Base-by-base conservation (phyloP, 2,797 vertebrate genomes). In the Adelosebastes latens region DNA sequence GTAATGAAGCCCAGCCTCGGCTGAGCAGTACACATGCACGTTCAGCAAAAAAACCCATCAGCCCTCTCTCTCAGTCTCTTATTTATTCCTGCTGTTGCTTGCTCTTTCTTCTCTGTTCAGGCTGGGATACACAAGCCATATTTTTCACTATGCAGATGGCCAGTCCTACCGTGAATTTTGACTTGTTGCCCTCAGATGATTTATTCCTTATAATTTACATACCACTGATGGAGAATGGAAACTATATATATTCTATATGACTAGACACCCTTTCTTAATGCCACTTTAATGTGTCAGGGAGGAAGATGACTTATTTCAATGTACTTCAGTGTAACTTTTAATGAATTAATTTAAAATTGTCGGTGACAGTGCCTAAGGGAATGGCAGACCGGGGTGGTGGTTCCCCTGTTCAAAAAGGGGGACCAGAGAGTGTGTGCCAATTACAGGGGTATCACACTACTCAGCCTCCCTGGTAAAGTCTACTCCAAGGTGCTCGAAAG, bases 1-100 rank as follows among this genome's bases (percentile, higher is more conserved):
- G 88, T 79, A 87, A 92, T 88, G 82, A 93, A 89, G 66, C 72
- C 88, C 81, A 89, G 89, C 88, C 82, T 90, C 93, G 83, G 55
- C 74, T 90, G 86, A 20, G 71, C 75, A 73, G 83, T 16, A 61
- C 46, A 61, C 46, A 77, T 83, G 77, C 81, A 46, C 9, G 31
- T 52, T 90, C 91, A 89, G 89, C 89, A 88, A 86, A 87, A 86
- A 87, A 68, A 1, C 6, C 4, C 60, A 79, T 78, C 79, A 74
- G 60, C 65, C 27, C 68, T 63, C 72, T 27, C 14, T 13, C 58
- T 70, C 66, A 29, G 64, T 39, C 39, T 22, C 52, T 75, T 73
- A 65, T 77, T 77, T 72, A 77, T 81, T 77, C 52, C 34, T 84
- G 72, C 63, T 66, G 59, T 55, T 65, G 73, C 61, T 72, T 61